phyloP scores from a whole-genome alignment of 2,797 vertebrate genomes.

The Orestias chungarensis region DNA sequence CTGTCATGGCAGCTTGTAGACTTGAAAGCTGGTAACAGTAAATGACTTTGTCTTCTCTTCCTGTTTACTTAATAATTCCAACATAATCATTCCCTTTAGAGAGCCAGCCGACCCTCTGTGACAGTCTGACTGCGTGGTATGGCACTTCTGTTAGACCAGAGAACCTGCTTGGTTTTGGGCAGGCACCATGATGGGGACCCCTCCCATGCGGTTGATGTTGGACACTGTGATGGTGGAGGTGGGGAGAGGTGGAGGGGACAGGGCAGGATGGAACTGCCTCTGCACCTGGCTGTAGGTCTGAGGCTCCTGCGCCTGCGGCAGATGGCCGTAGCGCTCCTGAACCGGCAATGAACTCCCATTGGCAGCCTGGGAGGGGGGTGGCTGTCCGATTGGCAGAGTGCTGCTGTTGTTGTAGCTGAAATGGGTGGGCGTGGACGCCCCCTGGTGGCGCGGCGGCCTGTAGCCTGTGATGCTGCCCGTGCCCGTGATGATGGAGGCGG shows the following conservation, averaged over 20 bases:
- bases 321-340: conserved; percentile 18
- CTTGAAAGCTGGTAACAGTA: not conserved
- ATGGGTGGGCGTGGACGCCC: conserved; percentile 71
- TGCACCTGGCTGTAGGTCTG: conserved; percentile 69
- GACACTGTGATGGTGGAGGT: conserved; percentile 74
- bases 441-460: conserved; percentile 64
- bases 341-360: conserved; percentile 63
- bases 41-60: conserved; percentile 11
- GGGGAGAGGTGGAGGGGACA: conserved; percentile 63
- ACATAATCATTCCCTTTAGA: conserved; percentile 28
- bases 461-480: conserved; percentile 81
- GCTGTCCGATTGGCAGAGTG: conserved; percentile 55
- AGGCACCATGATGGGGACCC: conserved; percentile 91
- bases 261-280: conserved; percentile 54
- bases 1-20: not conserved
- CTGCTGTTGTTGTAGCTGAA: conserved; percentile 68
- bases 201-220: conserved; percentile 88
- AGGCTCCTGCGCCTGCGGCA: conserved; percentile 73
- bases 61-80: conserved; percentile 17
- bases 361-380: conserved; percentile 37
- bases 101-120: not conserved
- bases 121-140: not conserved
- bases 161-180: conserved; percentile 93
- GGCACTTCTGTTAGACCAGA: conserved; percentile 82
- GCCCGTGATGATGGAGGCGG: conserved; percentile 85